Evolutionary conservation across 1,140 invertebrate species (phyloP).

Genomic region (Centruroides sculpturatus): DNA sequence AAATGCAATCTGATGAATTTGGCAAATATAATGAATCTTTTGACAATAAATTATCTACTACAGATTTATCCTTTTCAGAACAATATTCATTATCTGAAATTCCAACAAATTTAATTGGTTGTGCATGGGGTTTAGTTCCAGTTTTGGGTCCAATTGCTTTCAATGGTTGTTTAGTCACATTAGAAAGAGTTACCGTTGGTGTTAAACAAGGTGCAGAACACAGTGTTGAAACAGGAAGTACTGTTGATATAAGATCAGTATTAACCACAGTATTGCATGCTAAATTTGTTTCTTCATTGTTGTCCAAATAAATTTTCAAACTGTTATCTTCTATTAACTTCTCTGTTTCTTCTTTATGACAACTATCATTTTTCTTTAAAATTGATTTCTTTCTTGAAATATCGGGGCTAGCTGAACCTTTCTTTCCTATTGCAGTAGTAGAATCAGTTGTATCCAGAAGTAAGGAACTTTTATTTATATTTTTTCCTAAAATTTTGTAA

Average conservation of each 20-base stretch:
- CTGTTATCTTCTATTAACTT: constrained; percentile 47
- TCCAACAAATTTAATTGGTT: constrained; percentile 33
- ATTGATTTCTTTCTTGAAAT: constrained; percentile 47
- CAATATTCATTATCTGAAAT: constrained; percentile 20
- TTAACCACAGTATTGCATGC: no score
- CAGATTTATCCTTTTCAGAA: no score
- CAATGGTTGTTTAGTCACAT: not conserved
- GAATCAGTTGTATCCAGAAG: no score
- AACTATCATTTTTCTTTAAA: constrained; percentile 47
- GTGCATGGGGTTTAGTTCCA: constrained; percentile 23
- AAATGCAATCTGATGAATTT: no score
- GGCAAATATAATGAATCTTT: no score
- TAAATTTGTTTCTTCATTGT: not conserved
- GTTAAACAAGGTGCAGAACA: not conserved
- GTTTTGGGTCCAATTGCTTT: constrained; percentile 17
- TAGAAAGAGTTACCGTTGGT: not conserved
- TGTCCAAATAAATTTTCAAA: not conserved
- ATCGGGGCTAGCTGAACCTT: constrained; percentile 34
- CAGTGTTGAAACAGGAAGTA: no score
- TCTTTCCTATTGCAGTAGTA: no score
- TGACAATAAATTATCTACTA: no score
- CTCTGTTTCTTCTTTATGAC: constrained; percentile 53
- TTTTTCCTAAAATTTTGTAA: no score
- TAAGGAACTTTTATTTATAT: no score
- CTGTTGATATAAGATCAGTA: no score